Evolutionary conservation across 1,140 invertebrate genomes (phyloP).

Genomic region (Dolichoris vasculosae): DNA sequence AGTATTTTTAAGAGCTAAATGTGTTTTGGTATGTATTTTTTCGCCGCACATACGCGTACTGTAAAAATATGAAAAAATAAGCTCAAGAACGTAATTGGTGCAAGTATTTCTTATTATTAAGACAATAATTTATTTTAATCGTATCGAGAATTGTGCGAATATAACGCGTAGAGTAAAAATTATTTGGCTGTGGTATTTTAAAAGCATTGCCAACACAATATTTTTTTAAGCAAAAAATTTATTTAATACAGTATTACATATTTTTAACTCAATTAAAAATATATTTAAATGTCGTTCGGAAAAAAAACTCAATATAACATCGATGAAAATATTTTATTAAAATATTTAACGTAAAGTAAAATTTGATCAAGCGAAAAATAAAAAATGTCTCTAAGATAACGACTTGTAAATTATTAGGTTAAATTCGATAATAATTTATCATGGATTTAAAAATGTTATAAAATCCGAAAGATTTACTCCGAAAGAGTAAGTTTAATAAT

Average conservation of each 20-base stretch:
- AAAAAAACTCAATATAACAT: too few species aligned
- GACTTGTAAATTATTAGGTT: too few species aligned
- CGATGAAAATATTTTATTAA: too few species aligned
- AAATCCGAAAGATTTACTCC: too few species aligned
- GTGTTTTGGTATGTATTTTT: background rate
- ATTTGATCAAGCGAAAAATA: too few species aligned
- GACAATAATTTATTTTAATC: background rate
- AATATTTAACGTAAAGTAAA: too few species aligned
- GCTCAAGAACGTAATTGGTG: background rate
- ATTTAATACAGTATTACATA: background rate
- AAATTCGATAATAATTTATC: too few species aligned
- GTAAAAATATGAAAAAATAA: background rate
- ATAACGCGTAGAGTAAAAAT: background rate
- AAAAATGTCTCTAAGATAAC: too few species aligned
- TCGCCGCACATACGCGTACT: background rate
- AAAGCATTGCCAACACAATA: background rate
- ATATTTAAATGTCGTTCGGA: too few species aligned
- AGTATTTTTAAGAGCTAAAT: background rate
- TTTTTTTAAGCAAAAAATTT: background rate
- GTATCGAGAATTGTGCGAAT: background rate
- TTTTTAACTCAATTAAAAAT: conserved; percentile 14
- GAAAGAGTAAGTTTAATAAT: too few species aligned
- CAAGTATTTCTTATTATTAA: background rate
- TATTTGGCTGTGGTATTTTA: conserved; percentile 6
- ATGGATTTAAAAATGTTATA: too few species aligned